Percentiles rank a stretch among this genome's conserved stretches.
phyloP scores from a whole-genome alignment of 2,797 vertebrate genomes.

The Molothrus aeneus region DNA sequence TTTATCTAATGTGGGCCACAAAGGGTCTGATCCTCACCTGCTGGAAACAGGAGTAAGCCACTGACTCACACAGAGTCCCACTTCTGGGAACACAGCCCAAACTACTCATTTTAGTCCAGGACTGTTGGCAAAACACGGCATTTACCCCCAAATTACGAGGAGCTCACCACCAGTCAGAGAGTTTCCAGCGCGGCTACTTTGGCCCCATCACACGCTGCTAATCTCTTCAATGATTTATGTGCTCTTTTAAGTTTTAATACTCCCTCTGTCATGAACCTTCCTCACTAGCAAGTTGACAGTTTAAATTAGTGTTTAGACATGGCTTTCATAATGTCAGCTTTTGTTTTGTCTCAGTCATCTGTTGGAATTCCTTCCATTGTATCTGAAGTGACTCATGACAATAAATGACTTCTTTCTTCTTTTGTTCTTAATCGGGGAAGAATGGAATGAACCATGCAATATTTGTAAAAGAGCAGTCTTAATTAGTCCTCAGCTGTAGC shows the following conservation, averaged over 20 bases:
- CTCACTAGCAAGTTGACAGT: conserved; percentile 78
- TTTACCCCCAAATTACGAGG: conserved; percentile 66
- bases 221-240: conserved; percentile 79
- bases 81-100: neutral
- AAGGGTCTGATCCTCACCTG: conserved; percentile 48
- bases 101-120: neutral
- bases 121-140: conserved; percentile 54
- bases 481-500: conserved; percentile 78
- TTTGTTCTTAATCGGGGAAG: conserved; percentile 79
- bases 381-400: conserved; percentile 78
- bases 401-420: conserved; percentile 77
- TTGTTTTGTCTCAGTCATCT: conserved; percentile 79
- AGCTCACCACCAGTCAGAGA: conserved; percentile 42
- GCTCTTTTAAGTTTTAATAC: conserved; percentile 79
- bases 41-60: neutral
- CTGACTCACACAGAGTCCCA: neutral
- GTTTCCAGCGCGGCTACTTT: conserved; percentile 54
- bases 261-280: conserved; percentile 77
- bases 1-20: neutral
- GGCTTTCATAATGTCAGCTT: conserved; percentile 80
- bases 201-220: conserved; percentile 73
- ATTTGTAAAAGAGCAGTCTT: conserved; percentile 77
- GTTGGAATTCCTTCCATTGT: conserved; percentile 82
- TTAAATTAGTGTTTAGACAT: conserved; percentile 82
- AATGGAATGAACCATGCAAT: conserved; percentile 74